These are phyloP conservation scores for Sebastes taczanowskii DNA, from an alignment of 2,797 vertebrate species.

Conservation along the genomic window DNA sequence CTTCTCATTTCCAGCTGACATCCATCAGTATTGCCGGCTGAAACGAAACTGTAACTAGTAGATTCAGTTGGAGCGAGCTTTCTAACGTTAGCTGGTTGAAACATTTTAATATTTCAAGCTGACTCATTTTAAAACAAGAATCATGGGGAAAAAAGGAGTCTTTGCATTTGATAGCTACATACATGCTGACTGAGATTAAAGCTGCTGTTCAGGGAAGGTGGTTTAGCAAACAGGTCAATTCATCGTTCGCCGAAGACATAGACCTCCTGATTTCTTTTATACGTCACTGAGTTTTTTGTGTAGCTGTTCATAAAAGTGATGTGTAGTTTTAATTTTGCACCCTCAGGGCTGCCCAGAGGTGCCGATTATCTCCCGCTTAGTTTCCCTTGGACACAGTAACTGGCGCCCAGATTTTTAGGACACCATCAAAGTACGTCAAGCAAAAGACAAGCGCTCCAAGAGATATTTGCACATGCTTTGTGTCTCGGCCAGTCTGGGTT, in stretches of 20 bases:
- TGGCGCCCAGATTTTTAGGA: slow-evolving; percentile 50
- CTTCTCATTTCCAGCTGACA: background rate
- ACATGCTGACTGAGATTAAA: background rate
- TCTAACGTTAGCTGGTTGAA: background rate
- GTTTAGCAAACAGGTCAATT: background rate
- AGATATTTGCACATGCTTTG: slow-evolving; percentile 78
- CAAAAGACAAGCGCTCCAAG: slow-evolving; percentile 54
- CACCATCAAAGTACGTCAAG: slow-evolving; percentile 44
- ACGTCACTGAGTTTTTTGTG: background rate
- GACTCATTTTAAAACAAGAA: background rate
- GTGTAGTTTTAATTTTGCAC: slow-evolving; percentile 39
- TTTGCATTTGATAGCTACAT: background rate
- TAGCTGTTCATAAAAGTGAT: slow-evolving; percentile 15
- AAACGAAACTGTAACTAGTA: background rate
- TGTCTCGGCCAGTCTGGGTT: slow-evolving; percentile 70
- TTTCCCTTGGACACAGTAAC: slow-evolving; percentile 50
- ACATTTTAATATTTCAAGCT: background rate
- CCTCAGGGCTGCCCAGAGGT: background rate
- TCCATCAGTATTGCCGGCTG: background rate
- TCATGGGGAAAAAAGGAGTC: background rate
- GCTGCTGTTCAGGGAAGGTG: background rate
- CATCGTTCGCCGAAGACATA: background rate
- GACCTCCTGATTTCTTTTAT: background rate
- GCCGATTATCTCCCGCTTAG: slow-evolving; percentile 30
- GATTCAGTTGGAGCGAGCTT: background rate